A percentile compares a stretch with the other conserved stretches of the same genome.
Conservation (phyloP, 1,140 invertebrate species). For the Drosophila asahinai region DNA sequence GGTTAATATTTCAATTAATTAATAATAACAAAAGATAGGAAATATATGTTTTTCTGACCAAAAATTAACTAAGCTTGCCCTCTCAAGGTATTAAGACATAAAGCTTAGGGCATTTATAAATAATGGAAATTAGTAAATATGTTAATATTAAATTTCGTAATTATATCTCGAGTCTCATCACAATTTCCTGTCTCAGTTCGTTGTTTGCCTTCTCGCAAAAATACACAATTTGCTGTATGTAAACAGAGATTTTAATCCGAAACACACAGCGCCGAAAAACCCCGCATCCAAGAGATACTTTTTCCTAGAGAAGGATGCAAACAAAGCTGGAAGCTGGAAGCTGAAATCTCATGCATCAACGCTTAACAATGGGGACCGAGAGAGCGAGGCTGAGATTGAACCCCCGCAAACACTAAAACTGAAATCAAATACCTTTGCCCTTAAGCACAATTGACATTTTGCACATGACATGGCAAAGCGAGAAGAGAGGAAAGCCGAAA, state of each 20-base stretch:
- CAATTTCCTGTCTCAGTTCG: constrained; percentile 2
- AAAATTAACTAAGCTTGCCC: neutral
- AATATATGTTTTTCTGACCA: neutral
- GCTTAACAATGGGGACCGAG: constrained; percentile 25
- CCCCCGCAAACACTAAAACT: constrained; percentile 42
- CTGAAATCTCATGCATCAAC: constrained; percentile 32
- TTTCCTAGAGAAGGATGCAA: constrained; percentile 16
- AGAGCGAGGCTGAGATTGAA: constrained; percentile 11
- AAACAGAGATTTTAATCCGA: constrained; percentile 40
- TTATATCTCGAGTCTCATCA: constrained; percentile 9
- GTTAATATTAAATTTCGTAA: constrained; percentile 18
- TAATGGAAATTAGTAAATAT: constrained; percentile 10
- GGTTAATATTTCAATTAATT: neutral
- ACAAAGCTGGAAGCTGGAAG: constrained; percentile 17
- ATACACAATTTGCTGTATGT: constrained; percentile 40
- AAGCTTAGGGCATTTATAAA: neutral
- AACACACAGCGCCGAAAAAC: constrained; percentile 1
- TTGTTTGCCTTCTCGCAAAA: constrained; percentile 23
- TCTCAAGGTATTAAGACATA: neutral
- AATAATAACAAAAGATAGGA: neutral
- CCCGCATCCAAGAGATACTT: constrained; percentile 37
- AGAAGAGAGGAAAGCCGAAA: constrained; percentile 47
- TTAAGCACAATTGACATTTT: constrained; percentile 80
- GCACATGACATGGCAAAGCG: constrained; percentile 68
- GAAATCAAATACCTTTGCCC: constrained; percentile 77